Conservation (phyloP, 2,888 invertebrate genomes). For the Myopa tessellatipennis region DNA sequence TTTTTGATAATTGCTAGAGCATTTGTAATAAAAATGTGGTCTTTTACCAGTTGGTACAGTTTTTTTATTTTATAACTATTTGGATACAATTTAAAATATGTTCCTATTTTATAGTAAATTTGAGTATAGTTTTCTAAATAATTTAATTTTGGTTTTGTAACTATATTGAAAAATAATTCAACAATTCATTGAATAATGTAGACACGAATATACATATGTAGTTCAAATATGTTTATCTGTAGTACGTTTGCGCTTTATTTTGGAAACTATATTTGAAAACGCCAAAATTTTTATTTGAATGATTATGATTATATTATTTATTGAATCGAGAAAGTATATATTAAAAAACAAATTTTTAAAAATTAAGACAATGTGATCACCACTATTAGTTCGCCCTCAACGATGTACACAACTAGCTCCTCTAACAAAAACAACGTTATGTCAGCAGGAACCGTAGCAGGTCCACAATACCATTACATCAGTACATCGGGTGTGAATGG, state of each 20-base stretch:
- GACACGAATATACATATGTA: background rate
- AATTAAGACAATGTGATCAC: constrained; percentile 68
- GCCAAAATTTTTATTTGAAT: constrained; percentile 34
- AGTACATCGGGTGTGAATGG: constrained; percentile 59
- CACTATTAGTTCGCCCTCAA: constrained; percentile 66
- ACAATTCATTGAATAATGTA: background rate
- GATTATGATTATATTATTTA: constrained; percentile 42
- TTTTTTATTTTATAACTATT: no score
- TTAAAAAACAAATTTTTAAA: constrained; percentile 64
- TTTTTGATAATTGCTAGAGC: no score
- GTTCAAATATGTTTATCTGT: background rate
- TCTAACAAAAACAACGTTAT: constrained; percentile 33
- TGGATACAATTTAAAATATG: no score
- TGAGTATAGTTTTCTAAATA: no score
- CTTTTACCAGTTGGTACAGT: no score
- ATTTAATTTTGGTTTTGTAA: background rate
- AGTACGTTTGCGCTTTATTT: background rate
- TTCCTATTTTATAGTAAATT: no score
- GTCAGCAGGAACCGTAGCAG: constrained; percentile 31
- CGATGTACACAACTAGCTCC: constrained; percentile 55
- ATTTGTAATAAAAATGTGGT: no score
- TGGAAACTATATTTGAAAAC: background rate
- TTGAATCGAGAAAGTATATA: constrained; percentile 51
- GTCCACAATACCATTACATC: constrained; percentile 61
- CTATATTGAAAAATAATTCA: background rate